Evolutionary conservation across 2,888 invertebrate species (phyloP), one percentile per base, ranked within the genome.

Genomic region (Tinea trinotella): DNA sequence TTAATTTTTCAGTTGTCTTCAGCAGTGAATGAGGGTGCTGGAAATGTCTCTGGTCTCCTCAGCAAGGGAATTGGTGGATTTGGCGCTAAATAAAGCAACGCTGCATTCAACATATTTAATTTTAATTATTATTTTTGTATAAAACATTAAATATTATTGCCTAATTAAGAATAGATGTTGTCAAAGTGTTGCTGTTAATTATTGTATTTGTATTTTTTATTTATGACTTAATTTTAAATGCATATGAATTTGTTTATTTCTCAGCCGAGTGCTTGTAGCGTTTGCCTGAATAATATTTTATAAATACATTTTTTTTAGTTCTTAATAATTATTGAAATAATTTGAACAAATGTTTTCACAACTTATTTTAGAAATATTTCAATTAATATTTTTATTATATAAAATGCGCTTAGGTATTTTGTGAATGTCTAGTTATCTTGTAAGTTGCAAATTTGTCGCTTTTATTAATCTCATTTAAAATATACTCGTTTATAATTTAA

Each of bases 1-100:
- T 22, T 7, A 4, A 7, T 30, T 55, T 50, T 63, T 1, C 67
- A 86, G 86, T 56, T 86, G 12, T 72, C 83, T 0, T 60, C 75
- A 0, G 77, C 75, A 1, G 71, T 76, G 2, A 77, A 84, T 49
- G 82, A 87, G 15, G 86, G 86, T 5, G 75, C 84, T 1, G 76
- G 82, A 40, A 78, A 79, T 30, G 83, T 87, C 1, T 69, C 78
- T 0, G 80, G 81, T 0, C 71, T 88, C 2, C 78, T 88, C 58
- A 87, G 78, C 74, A 88, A 88, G 70, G 87, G 88, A 1, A 70
- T 88, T 36, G 71, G 75, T 13, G 24, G 24, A 2, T 50, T 50
- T 24, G 50, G 50, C 15, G 50, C 15, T 5, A 50, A 50, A 50
- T 50, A 50, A 22, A 50, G n/a, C n/a, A n/a, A 24, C 13, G 7